These are phyloP conservation scores for Phaedon cochleariae DNA, from an alignment of 2,888 invertebrate species.

Conservation along the genomic window DNA sequence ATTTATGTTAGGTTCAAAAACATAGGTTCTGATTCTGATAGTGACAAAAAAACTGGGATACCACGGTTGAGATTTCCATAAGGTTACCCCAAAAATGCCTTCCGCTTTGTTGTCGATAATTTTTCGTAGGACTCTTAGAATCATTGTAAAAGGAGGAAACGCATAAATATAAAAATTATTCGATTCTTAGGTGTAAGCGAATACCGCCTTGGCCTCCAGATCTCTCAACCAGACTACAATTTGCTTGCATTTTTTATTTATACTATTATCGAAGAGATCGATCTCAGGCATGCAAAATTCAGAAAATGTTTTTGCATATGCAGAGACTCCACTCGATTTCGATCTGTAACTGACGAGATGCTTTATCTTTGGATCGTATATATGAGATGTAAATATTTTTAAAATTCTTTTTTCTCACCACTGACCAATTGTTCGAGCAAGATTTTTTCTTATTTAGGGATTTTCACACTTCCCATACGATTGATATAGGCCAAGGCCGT, in stretches of 20 bases:
- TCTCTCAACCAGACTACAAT: conserved; percentile 20
- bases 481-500: conserved; percentile 27
- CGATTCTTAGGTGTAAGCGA: conserved; percentile 20
- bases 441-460: conserved; percentile 15
- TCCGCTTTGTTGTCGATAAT: conserved; percentile 18
- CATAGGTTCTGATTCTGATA: neutral
- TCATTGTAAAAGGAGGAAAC: conserved; percentile 27
- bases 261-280: conserved; percentile 23
- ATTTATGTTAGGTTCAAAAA: neutral
- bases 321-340: conserved; percentile 7
- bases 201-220: neutral
- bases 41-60: conserved; percentile 14
- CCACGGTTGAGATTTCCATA: conserved; percentile 18
- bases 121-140: too few relatives aligned
- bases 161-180: conserved; percentile 17
- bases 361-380: conserved; percentile 18
- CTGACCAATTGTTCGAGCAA: conserved; percentile 19
- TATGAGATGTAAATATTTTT: conserved; percentile 27
- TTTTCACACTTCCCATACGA: conserved; percentile 21
- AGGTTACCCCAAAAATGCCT: conserved; percentile 17
- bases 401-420: conserved; percentile 27
- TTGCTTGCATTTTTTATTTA: conserved; percentile 22
- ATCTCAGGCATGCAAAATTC: conserved; percentile 7
- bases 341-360: conserved; percentile 3
- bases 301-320: neutral